A percentile compares a stretch with the other conserved stretches of the same genome.
phyloP scores from a whole-genome alignment of 2,888 invertebrate species.

The Plagiodera versicolora region DNA sequence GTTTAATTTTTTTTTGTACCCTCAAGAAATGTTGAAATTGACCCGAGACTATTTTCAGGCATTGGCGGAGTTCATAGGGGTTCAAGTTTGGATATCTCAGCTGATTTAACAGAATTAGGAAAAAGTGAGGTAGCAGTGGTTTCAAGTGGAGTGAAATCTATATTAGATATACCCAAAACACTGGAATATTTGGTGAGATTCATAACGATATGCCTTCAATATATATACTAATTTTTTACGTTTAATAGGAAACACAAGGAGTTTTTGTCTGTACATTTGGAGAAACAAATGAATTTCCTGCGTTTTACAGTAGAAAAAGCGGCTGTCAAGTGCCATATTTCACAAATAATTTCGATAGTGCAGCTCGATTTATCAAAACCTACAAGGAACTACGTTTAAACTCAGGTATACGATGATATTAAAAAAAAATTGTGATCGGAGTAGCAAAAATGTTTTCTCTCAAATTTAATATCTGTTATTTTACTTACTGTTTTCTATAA shows the following conservation, averaged over 20 bases:
- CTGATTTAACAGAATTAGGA: constrained; percentile 90
- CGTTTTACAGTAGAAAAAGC: constrained; percentile 86
- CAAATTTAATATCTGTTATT: too few relatives aligned
- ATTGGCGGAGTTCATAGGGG: constrained; percentile 94
- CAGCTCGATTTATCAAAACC: constrained; percentile 70
- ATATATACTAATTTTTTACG: background rate
- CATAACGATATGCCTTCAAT: background rate
- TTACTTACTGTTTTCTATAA: too few relatives aligned
- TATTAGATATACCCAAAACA: constrained; percentile 92
- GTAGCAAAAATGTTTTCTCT: too few relatives aligned
- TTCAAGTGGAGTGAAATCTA: constrained; percentile 96
- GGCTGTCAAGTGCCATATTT: constrained; percentile 73
- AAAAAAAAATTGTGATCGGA: too few relatives aligned
- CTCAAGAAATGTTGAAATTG: too few relatives aligned
- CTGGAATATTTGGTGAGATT: constrained; percentile 83
- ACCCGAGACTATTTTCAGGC: constrained; percentile 47
- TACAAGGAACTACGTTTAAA: constrained; percentile 58
- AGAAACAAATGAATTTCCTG: constrained; percentile 77
- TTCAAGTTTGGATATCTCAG: constrained; percentile 92
- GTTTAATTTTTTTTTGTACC: too few relatives aligned
- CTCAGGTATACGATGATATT: too few relatives aligned
- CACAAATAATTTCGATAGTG: constrained; percentile 64
- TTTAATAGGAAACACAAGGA: constrained; percentile 87
- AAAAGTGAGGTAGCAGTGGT: constrained; percentile 86
- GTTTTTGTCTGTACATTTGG: constrained; percentile 85